Evolutionary conservation across 2,113 vertebrate genomes (phyloP).

Genomic region (Hippocampus barbouri): DNA sequence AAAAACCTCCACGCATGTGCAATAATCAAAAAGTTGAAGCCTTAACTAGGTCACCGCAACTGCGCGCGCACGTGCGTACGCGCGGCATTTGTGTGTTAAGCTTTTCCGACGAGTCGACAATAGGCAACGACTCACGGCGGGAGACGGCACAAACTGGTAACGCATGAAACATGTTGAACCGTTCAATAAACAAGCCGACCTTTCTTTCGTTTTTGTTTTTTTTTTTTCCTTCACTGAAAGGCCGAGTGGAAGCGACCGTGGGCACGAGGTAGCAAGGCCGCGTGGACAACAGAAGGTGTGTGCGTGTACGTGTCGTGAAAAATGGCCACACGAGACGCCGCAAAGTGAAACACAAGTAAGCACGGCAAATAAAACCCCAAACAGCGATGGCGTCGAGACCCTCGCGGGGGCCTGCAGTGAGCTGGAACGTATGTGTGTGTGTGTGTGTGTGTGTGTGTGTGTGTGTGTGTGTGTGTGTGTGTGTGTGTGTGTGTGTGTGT

Average conservation of each 20-base stretch:
- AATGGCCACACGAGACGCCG: conserved; percentile 24
- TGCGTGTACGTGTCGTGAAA: conserved; percentile 17
- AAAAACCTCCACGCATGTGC: conserved; percentile 26
- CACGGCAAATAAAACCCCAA: neutral
- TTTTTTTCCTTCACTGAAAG: conserved; percentile 25
- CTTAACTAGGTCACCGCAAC: conserved; percentile 58
- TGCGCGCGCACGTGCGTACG: conserved; percentile 25
- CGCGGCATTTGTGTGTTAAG: conserved; percentile 28
- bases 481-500: neutral
- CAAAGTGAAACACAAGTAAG: conserved; percentile 40
- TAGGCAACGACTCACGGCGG: conserved; percentile 28
- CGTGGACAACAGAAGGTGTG: conserved; percentile 36
- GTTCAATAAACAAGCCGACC: conserved; percentile 19
- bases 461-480: neutral
- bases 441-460: neutral
- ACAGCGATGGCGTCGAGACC: conserved; percentile 37
- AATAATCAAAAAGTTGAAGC: conserved; percentile 45
- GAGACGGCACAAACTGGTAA: conserved; percentile 23
- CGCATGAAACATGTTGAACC: conserved; percentile 35
- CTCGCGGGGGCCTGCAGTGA: conserved; percentile 48
- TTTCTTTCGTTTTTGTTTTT: conserved; percentile 12
- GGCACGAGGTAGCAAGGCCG: conserved; percentile 21
- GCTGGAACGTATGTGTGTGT: conserved; percentile 30
- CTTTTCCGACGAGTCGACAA: conserved; percentile 30
- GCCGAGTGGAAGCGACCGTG: conserved; percentile 26